Percentiles rank a stretch among this genome's conserved stretches.
Conservation (phyloP, 2,113 vertebrate species). For the Anoplopoma fimbria region DNA sequence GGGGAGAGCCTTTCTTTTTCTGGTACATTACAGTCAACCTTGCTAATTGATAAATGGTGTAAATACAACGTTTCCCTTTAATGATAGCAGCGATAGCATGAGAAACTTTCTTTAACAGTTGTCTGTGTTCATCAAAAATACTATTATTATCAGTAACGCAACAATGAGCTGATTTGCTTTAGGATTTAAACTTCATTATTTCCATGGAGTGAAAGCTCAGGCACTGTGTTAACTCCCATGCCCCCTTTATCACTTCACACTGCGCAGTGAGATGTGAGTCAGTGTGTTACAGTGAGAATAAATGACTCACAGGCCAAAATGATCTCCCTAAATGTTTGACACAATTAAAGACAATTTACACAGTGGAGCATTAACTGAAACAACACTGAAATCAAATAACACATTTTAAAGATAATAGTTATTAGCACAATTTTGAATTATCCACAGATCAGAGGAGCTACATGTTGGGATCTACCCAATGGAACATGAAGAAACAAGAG, state of each 20-base stretch:
- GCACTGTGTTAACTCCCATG: not conserved
- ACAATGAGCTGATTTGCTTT: constrained; percentile 2
- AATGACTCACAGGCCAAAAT: not conserved
- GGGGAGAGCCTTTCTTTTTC: not conserved
- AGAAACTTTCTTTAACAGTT: not conserved
- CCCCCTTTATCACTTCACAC: not conserved
- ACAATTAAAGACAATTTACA: not conserved
- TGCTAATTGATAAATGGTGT: not conserved
- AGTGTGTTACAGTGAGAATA: constrained; percentile 4
- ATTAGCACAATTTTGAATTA: not conserved
- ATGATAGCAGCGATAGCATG: not conserved
- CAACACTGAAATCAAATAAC: not conserved
- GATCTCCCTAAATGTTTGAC: not conserved
- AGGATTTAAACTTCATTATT: constrained; percentile 15
- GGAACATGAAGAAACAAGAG: not conserved
- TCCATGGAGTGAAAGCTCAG: not conserved
- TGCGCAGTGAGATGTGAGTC: not conserved
- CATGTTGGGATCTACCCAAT: not conserved
- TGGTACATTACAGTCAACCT: not conserved
- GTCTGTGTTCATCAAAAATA: not conserved
- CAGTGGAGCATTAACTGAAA: not conserved
- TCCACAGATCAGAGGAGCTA: not conserved
- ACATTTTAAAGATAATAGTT: not conserved
- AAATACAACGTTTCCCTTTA: not conserved
- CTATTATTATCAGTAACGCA: not conserved